Evolutionary conservation across 2,888 invertebrate species (phyloP), one percentile per base, ranked within the genome.

Genomic region (Phyto melanocephala): DNA sequence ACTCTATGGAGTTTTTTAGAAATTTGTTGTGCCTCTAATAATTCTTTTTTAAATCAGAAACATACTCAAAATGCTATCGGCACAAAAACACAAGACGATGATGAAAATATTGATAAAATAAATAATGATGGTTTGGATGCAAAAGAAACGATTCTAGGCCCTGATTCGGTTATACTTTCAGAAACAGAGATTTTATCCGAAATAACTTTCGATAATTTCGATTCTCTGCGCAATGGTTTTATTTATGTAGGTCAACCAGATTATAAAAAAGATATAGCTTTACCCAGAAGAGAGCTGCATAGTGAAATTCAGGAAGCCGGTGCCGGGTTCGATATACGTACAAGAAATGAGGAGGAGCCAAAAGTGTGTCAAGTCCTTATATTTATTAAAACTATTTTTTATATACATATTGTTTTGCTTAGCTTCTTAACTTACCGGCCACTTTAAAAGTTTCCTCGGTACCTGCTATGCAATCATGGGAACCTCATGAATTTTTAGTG

Each of bases 401-500:
- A 24, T 10, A 6, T 0, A 22, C n/a, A 33, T 8, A 0, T n/a
- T n/a, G n/a, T 56, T 33, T 52, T 1, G 7, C 33, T 24, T 75
- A 91, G 91, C 88, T 90, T 8, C 88, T 89, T 1, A 90, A 90
- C 80, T 87, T 88, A 24, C 89, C 90, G 0, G 88, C 86, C 52
- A 84, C 90, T n/a, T 79, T 91, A 7, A 90, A 90, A 86, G 88
- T 90, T 17, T 91, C 90, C 37, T 91, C 90, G 84, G 89, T 93
- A 62, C 93, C 93, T 6, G 92, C 92, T 71, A 92, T 93, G 86
- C 92, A 92, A 1, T 89, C 92, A 80, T 94, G 95, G 93, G 94
- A 95, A 88, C 93, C 95, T 3, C 94, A 95, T 76, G 92, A 93
- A 70, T 93, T 95, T 81, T 94, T 98, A 67, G 94, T 95, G 1